A percentile compares a stretch with the other conserved stretches of the same genome.
phyloP scores from a whole-genome alignment of 2,113 vertebrate species.

The Eleginops maclovinus region DNA sequence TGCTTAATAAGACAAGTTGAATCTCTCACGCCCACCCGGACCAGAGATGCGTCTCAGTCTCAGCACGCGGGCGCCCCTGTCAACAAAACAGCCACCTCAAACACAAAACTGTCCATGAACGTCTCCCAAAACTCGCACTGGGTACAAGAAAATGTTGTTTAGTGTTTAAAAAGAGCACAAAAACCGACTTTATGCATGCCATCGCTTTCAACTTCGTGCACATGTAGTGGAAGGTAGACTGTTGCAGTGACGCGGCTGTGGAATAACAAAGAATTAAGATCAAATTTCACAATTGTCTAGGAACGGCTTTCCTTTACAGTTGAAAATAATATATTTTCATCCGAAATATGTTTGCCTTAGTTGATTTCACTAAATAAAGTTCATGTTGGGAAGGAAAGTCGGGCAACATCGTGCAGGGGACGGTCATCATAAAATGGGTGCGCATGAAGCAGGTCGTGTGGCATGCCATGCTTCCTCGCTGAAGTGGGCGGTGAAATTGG shows the following conservation, averaged over 20 bases:
- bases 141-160: neutral
- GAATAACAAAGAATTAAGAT: conserved; percentile 79
- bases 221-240: conserved; percentile 64
- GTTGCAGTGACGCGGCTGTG: conserved; percentile 65
- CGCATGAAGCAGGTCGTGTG: conserved; percentile 80
- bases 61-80: conserved; percentile 73
- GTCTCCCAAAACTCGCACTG: neutral
- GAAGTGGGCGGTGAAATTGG: conserved; percentile 76
- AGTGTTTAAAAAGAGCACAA: rapidly evolving
- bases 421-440: conserved; percentile 80
- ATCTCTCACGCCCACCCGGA: conserved; percentile 80
- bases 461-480: conserved; percentile 80
- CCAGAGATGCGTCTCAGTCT: conserved; percentile 46
- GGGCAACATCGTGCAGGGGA: conserved; percentile 63
- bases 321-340: neutral
- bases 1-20: conserved; percentile 60
- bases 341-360: neutral
- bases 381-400: neutral
- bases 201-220: conserved; percentile 66
- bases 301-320: neutral
- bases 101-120: conserved; percentile 5
- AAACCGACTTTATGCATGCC: neutral
- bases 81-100: conserved; percentile 69
- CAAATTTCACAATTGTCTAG: conserved; percentile 60
- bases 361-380: conserved; percentile 1